A percentile compares a stretch with the other conserved stretches of the same genome.
phyloP scores from a whole-genome alignment of 1,140 invertebrate genomes.

The Lepidotrigona ventralis region DNA sequence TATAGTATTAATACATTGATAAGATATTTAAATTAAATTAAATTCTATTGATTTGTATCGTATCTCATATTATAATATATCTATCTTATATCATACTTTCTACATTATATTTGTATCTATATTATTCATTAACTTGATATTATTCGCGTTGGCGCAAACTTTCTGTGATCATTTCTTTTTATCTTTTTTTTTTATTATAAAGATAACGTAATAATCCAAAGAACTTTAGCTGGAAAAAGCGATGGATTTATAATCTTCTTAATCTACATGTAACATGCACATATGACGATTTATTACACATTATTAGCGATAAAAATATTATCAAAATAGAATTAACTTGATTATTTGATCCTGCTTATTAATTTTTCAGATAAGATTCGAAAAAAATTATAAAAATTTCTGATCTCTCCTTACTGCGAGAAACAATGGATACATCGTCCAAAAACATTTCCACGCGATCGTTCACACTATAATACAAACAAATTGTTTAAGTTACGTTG shows the following conservation, averaged over 20 bases:
- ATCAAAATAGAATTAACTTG: not conserved
- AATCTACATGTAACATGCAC: not conserved
- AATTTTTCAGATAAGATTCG: not conserved
- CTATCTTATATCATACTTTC: no score
- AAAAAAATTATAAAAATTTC: slow-evolving; percentile 11
- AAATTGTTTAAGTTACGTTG: not conserved
- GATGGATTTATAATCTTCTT: not conserved
- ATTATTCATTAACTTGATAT: no score
- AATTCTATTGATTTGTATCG: no score
- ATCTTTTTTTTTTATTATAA: no score
- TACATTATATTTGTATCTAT: no score
- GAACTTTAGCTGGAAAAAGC: not conserved
- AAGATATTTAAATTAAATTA: no score
- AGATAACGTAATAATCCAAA: not conserved
- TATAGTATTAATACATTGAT: no score
- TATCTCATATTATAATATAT: no score
- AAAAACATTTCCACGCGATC: not conserved
- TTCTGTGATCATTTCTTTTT: not conserved
- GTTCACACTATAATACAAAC: no score
- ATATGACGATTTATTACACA: no score
- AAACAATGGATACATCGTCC: no score
- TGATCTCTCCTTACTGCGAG: not conserved
- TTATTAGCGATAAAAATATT: not conserved
- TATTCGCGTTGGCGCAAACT: no score
- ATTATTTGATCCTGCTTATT: not conserved